These are phyloP conservation scores for Astyanax mexicanus DNA, from an alignment of 2,797 vertebrate species.

Conservation along the genomic window DNA sequence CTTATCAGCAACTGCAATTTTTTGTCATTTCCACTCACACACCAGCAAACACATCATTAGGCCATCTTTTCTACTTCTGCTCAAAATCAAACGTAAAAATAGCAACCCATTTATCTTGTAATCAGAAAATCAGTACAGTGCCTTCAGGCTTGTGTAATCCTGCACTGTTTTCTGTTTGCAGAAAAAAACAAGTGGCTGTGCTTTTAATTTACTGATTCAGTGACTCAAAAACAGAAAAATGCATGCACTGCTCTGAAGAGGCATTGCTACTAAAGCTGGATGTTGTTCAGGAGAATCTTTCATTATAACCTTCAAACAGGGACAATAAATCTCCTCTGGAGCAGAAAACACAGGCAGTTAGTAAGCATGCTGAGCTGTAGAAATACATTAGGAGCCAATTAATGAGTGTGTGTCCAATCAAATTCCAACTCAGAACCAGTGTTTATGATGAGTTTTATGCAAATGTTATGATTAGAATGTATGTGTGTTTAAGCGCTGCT, in stretches of 20 bases:
- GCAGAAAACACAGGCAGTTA: constrained; percentile 18
- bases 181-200: constrained; percentile 5
- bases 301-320: constrained; percentile 32
- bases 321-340: constrained; percentile 30
- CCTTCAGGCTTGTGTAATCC: constrained; percentile 19
- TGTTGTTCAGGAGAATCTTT: constrained; percentile 30
- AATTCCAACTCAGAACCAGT: background rate
- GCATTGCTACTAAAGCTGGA: constrained; percentile 17
- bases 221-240: constrained; percentile 39
- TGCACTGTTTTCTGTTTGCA: constrained; percentile 3
- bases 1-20: background rate
- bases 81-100: constrained; percentile 27
- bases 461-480: background rate
- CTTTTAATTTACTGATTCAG: constrained; percentile 58
- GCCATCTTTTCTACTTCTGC: background rate
- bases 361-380: constrained; percentile 16
- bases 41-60: background rate
- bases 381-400: constrained; percentile 10
- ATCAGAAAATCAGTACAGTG: constrained; percentile 5
- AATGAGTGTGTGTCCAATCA: background rate
- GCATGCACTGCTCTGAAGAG: constrained; percentile 2
- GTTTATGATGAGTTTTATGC: background rate
- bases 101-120: background rate
- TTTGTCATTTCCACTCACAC: background rate
- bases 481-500: too few species aligned